A percentile compares a stretch with the other conserved stretches of the same genome.
Conservation (phyloP, 2,797 vertebrate species). For the Takifugu ocellatus region DNA sequence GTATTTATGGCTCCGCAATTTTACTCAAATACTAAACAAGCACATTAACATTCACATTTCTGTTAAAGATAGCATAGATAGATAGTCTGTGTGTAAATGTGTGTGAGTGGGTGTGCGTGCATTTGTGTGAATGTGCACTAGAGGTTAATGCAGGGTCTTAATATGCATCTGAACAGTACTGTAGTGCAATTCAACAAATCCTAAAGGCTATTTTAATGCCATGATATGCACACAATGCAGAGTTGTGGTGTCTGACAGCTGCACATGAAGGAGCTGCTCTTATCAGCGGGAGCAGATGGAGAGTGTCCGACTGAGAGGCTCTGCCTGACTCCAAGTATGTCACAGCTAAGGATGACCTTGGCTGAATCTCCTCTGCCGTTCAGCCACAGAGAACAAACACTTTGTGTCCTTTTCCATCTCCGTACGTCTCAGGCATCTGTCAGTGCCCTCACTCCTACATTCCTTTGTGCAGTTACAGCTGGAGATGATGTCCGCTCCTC, state of each 20-base stretch:
- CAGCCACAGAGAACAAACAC: slow-evolving; percentile 36
- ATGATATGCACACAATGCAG: slow-evolving; percentile 26
- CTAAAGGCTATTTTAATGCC: slow-evolving; percentile 43
- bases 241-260: slow-evolving; percentile 33
- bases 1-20: too few species aligned
- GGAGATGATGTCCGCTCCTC: slow-evolving; percentile 53
- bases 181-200: slow-evolving; percentile 16
- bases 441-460: slow-evolving; percentile 45
- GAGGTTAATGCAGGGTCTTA: neutral
- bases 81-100: too few species aligned
- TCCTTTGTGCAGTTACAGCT: slow-evolving; percentile 48
- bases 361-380: slow-evolving; percentile 43
- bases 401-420: slow-evolving; percentile 26
- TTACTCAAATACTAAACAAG: too few species aligned
- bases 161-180: slow-evolving; percentile 3
- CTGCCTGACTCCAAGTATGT: slow-evolving; percentile 71
- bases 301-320: slow-evolving; percentile 63
- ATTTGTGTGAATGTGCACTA: too few species aligned
- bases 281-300: slow-evolving; percentile 70
- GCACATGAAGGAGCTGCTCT: slow-evolving; percentile 47
- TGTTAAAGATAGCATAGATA: too few species aligned
- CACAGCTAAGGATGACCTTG: slow-evolving; percentile 70
- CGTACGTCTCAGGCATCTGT: slow-evolving; percentile 14
- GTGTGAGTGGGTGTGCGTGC: too few species aligned
- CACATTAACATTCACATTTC: too few species aligned